Evolutionary conservation across 2,888 invertebrate species (phyloP), one percentile per base, ranked within the genome.

Genomic region (Trichacis sp.): DNA sequence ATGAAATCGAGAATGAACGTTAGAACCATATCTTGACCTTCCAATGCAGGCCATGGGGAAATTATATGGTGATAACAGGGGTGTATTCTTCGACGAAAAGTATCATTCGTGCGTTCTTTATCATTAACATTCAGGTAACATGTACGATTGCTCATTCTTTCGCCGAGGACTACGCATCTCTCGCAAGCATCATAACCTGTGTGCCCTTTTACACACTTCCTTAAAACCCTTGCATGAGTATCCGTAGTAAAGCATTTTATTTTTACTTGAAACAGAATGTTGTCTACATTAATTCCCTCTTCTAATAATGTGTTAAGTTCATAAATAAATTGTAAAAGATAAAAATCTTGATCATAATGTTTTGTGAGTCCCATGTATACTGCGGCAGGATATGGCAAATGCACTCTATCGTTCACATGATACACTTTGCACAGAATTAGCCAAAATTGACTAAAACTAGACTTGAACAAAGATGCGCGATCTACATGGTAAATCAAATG

Each of bases 151-250:
- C 46, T 36, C 17, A 15, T 15, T 2, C 14, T 40, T 14, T 1
- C 17, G 6, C 61, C 61, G 29, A 48, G 20, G 6, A 56, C 18
- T 24, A 43, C 29, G 38, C 67, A 63, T 9, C 67, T 48, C 24
- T 64, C 68, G 40, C 68, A 68, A 1, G 50, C 57, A 42, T 43
- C 57, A 43, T 49, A 64, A 15, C 56, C 64, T 2, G 20, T 47
- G 18, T 68, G 63, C 17, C 50, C 56, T 29, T 60, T 68, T 5
- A 18, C 30, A 14, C 64, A 60, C 49, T 64, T 64, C 2, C 62
- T 30, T 14, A 54, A 58, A 5, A 54, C 19, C n/a, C 54, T 42
- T 11, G 66, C 66, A 1, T 56, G 1, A 19, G 8, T 40, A 15
- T 40, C 60, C 11, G 50, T 53, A 40, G 54, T 19, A 45, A 58